Base-by-base conservation (phyloP, 2,113 vertebrate species). In the Lampris incognitus region DNA sequence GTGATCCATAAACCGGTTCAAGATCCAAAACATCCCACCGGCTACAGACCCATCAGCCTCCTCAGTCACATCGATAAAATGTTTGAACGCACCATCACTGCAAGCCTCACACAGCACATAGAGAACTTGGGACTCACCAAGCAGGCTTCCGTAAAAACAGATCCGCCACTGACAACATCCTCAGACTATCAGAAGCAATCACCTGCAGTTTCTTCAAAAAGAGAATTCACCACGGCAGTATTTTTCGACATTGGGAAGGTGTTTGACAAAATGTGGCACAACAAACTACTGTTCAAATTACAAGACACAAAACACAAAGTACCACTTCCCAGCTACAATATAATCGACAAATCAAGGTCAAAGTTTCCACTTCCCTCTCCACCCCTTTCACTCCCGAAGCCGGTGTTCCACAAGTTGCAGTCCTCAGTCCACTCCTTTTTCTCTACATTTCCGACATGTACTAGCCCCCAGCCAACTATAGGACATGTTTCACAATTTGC, bases 381-480 rank as follows among this genome's bases (percentile, higher is more conserved):
- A 8, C 3, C 9, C 59, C 59, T 7, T 46, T 46, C 44, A 46
- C 44, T 46, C 44, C 44, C 4, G 44, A 46, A 46, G 44, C 44
- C 4, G 44, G 44, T 67, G 48, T 37, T 37, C 49, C 42, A 3
- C 65, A 67, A 36, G 65, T 36, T 37, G 38, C 6, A 41, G 38
- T 67, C 40, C 24, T 66, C 49, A 50, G 48, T 10, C 64, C 7
- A 50, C 59, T 42, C 46, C 48, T 49, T 6, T 67, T 67, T 9
- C 37, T 62, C 7, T 62, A 41, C 8, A 13, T 54, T 49, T 24
- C 5, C n/a, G 65, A 67, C 51, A 38, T 67, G 13, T 67, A 62
- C 24, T 24, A 24, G 24, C 36, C 48, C 36, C 10, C 41, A 4
- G 1, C 59, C 38, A 37, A 37, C 41, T 3, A 2, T 40, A 11